A percentile compares a stretch with the other conserved stretches of the same genome.
Conservation (phyloP, 2,888 invertebrate species). For the Zaprionus lineosus region DNA sequence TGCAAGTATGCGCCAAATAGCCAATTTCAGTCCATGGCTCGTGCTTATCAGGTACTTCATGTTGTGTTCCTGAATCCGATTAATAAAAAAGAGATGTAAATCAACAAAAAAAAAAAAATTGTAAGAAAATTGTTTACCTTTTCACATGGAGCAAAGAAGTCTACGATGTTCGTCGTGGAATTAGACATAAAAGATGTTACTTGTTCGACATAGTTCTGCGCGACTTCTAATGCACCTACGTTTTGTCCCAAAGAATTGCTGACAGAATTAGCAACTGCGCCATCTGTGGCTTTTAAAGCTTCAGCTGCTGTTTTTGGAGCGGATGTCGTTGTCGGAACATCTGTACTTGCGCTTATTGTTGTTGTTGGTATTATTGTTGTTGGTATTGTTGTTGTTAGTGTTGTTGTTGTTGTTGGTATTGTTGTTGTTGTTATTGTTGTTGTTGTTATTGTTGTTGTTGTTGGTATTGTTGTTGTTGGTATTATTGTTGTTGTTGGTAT, state of each 20-base stretch:
- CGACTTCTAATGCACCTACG: too few species aligned
- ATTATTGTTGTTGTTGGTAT: background rate
- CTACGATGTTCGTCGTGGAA: too few species aligned
- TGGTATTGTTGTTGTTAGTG: background rate
- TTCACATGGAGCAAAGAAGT: slow-evolving; percentile 19
- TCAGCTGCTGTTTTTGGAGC: too few species aligned
- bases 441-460: background rate
- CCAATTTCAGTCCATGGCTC: slow-evolving; percentile 29
- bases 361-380: background rate
- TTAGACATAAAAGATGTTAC: too few species aligned
- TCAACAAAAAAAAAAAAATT: background rate
- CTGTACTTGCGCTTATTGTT: background rate
- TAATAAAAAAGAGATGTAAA: background rate
- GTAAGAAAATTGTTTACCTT: slow-evolving; percentile 29
- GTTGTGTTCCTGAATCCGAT: slow-evolving; percentile 41
- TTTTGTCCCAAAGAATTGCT: too few species aligned
- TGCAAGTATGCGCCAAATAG: slow-evolving; percentile 51
- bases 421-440: background rate
- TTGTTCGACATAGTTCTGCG: too few species aligned
- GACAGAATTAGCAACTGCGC: too few species aligned
- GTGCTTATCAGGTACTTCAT: slow-evolving; percentile 42
- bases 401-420: background rate
- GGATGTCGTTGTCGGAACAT: too few species aligned
- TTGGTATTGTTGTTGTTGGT: background rate
- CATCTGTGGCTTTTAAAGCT: too few species aligned